These are phyloP conservation scores for Halesus radiatus DNA, from an alignment of 1,140 invertebrate species.

Conservation along the genomic window DNA sequence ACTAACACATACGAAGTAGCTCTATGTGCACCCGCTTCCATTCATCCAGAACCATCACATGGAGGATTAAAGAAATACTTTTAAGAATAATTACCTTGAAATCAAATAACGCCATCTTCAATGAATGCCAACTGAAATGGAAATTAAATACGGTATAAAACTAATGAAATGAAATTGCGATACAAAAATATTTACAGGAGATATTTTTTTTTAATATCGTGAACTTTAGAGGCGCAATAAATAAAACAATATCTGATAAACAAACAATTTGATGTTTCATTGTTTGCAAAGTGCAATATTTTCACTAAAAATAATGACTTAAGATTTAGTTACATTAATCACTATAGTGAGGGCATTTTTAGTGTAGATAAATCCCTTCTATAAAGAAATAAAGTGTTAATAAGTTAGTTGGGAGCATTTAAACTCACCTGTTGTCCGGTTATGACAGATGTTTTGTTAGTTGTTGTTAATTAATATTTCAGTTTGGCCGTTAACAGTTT, in stretches of 20 bases:
- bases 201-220: too few species aligned
- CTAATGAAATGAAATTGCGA: neutral
- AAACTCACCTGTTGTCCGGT: slow-evolving; percentile 28
- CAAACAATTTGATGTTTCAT: too few species aligned
- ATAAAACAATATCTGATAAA: too few species aligned
- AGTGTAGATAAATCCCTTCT: too few species aligned
- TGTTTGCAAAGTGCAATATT: too few species aligned
- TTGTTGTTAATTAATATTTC: slow-evolving; percentile 10
- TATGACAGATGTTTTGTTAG: slow-evolving; percentile 31
- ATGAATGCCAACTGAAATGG: neutral
- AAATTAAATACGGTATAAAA: neutral
- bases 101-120: neutral
- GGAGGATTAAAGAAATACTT: neutral
- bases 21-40: slow-evolving; percentile 8
- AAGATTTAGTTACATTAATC: too few species aligned
- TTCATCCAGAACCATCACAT: slow-evolving; percentile 36
- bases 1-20: neutral
- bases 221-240: too few species aligned
- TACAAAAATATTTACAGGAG: too few species aligned
- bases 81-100: slow-evolving; percentile 1
- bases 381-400: neutral
- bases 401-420: slow-evolving; percentile 5
- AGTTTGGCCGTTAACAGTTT: neutral
- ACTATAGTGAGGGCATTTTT: too few species aligned
- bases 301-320: too few species aligned